phyloP scores from a whole-genome alignment of 1,140 invertebrate species.

The Delia radicum region DNA sequence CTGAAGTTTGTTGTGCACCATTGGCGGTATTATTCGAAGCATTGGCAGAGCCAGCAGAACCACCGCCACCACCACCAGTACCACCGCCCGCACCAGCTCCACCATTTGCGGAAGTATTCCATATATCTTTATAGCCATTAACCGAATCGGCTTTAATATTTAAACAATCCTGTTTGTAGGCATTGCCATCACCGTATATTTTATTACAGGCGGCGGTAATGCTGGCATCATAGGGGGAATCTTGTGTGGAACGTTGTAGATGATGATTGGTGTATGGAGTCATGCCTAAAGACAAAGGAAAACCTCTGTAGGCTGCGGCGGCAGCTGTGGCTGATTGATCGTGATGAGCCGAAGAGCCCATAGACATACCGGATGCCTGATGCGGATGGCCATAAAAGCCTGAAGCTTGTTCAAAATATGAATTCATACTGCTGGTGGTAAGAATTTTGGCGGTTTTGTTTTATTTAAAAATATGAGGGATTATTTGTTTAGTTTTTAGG shows the following conservation, averaged over 20 bases:
- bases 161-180: constrained; percentile 56
- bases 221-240: constrained; percentile 85
- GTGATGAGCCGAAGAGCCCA: constrained; percentile 68
- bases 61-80: constrained; percentile 48
- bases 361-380: constrained; percentile 63
- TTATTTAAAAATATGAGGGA: neutral
- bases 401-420: constrained; percentile 87
- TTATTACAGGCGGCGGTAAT: constrained; percentile 81
- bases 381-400: constrained; percentile 90
- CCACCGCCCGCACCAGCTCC: constrained; percentile 45
- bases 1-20: constrained; percentile 62
- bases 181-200: constrained; percentile 52
- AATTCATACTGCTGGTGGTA: constrained; percentile 75
- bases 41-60: constrained; percentile 54
- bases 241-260: constrained; percentile 76
- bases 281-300: constrained; percentile 81
- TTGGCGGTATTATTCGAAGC: constrained; percentile 58
- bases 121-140: constrained; percentile 64
- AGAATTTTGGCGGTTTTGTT: constrained; percentile 52
- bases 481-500: neutral
- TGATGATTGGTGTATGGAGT: constrained; percentile 83
- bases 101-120: constrained; percentile 65
- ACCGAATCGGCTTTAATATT: constrained; percentile 60
- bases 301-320: constrained; percentile 74
- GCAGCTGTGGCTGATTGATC: constrained; percentile 65